Conservation (phyloP, 2,888 invertebrate species). For the Pantelozetes paolii region DNA sequence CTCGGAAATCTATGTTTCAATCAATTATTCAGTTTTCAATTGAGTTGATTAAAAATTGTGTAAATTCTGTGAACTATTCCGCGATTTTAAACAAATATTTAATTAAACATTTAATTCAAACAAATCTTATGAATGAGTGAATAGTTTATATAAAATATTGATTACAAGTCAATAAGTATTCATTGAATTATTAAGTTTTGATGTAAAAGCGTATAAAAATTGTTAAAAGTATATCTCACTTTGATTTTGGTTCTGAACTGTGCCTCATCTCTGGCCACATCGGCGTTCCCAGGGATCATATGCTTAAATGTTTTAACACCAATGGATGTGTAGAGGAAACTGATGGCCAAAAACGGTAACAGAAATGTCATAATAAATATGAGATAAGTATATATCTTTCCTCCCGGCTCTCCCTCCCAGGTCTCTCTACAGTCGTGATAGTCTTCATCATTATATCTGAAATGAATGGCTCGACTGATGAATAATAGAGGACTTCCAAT, state of each 20-base stretch:
- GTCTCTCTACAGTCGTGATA: conserved; percentile 37
- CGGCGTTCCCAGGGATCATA: conserved; percentile 55
- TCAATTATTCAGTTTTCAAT: no score
- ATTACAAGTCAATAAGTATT: no score
- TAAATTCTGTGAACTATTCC: no score
- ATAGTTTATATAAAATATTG: no score
- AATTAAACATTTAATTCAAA: no score
- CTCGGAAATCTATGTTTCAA: no score
- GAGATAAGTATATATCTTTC: conserved; percentile 34
- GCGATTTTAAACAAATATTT: no score
- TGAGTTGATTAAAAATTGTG: no score
- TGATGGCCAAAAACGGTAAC: conserved; percentile 54
- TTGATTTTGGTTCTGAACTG: conserved; percentile 49
- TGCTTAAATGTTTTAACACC: conserved; percentile 54
- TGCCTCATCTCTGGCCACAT: conserved; percentile 53
- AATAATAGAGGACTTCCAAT: conserved; percentile 19
- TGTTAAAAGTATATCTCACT: no score
- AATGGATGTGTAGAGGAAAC: conserved; percentile 55
- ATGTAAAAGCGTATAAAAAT: no score
- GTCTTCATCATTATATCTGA: background rate
- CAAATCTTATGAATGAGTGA: no score
- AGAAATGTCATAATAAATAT: conserved; percentile 52
- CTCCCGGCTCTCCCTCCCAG: conserved; percentile 31
- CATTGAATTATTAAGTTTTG: no score
- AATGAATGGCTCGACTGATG: background rate